phyloP scores from a whole-genome alignment of 2,113 vertebrate genomes.

The Centropus bengalensis region DNA sequence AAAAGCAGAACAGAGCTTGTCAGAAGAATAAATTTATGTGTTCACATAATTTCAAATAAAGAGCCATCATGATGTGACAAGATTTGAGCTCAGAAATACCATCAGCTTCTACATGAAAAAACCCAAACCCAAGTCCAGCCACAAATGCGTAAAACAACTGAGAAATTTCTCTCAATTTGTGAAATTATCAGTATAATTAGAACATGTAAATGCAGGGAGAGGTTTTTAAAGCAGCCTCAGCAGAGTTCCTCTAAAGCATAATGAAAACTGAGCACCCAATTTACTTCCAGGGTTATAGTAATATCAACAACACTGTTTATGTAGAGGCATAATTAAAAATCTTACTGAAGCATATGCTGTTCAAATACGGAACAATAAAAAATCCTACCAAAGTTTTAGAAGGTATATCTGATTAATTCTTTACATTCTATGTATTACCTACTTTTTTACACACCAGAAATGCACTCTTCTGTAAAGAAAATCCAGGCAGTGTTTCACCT shows the following conservation, averaged over 20 bases:
- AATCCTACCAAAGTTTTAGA: background rate
- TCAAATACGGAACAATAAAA: background rate
- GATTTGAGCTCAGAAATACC: constrained; percentile 4
- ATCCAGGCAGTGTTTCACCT: background rate
- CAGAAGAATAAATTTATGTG: background rate
- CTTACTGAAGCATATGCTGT: background rate
- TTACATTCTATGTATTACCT: background rate
- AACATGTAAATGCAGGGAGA: background rate
- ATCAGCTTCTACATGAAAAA: background rate
- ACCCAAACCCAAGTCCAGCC: background rate
- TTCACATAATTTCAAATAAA: background rate
- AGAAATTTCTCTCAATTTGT: background rate
- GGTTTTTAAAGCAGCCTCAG: background rate
- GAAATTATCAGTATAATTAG: background rate
- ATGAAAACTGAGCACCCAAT: background rate
- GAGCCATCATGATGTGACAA: background rate
- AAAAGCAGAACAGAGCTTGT: constrained; percentile 18
- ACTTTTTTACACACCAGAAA: background rate
- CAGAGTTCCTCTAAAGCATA: background rate
- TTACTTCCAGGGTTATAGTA: background rate
- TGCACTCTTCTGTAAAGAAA: background rate
- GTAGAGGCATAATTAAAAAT: background rate
- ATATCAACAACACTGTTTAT: background rate
- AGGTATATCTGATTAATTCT: background rate
- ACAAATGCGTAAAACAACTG: background rate